Evolutionary conservation across 2,113 vertebrate species (phyloP).

Genomic region (Hipposideros armiger): DNA sequence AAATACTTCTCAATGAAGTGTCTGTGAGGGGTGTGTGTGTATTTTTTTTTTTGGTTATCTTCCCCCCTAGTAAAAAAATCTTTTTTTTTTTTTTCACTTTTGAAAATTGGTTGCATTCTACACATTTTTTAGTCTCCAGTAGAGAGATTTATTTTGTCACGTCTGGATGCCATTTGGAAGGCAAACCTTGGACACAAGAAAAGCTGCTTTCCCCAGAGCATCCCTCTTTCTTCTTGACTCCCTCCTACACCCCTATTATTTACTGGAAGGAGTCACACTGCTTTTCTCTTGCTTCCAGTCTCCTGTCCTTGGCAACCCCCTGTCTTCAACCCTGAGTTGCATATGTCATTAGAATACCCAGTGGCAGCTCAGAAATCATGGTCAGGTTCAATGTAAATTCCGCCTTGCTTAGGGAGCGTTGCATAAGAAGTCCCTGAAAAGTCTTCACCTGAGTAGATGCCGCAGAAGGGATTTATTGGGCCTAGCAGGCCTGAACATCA

Average conservation of each 20-base stretch:
- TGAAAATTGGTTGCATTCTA: conserved; percentile 56
- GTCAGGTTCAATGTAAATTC: conserved; percentile 77
- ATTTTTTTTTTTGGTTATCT: too few relatives aligned
- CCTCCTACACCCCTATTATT: neutral
- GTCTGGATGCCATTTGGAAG: conserved; percentile 64
- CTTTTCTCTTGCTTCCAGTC: neutral
- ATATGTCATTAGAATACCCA: conserved; percentile 72
- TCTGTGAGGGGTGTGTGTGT: neutral
- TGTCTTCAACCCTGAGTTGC: conserved; percentile 67
- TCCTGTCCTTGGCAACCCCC: conserved; percentile 74
- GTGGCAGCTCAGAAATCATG: conserved; percentile 81
- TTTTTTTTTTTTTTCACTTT: neutral
- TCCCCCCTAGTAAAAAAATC: too few relatives aligned
- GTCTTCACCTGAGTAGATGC: conserved; percentile 60
- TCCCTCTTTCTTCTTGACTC: neutral
- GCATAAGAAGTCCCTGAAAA: conserved; percentile 81
- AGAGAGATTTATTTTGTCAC: conserved; percentile 63
- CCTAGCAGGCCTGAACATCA: conserved; percentile 19
- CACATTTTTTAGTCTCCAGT: conserved; percentile 31
- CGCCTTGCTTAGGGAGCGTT: conserved; percentile 78
- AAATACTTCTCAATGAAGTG: conserved; percentile 31
- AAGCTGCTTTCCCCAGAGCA: neutral
- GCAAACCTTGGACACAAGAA: conserved; percentile 52
- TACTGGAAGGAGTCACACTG: conserved; percentile 47
- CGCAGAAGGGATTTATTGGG: conserved; percentile 67